A percentile compares a stretch with the other conserved stretches of the same genome.
phyloP scores from a whole-genome alignment of 2,113 vertebrate species.

The Enhydra lutris region DNA sequence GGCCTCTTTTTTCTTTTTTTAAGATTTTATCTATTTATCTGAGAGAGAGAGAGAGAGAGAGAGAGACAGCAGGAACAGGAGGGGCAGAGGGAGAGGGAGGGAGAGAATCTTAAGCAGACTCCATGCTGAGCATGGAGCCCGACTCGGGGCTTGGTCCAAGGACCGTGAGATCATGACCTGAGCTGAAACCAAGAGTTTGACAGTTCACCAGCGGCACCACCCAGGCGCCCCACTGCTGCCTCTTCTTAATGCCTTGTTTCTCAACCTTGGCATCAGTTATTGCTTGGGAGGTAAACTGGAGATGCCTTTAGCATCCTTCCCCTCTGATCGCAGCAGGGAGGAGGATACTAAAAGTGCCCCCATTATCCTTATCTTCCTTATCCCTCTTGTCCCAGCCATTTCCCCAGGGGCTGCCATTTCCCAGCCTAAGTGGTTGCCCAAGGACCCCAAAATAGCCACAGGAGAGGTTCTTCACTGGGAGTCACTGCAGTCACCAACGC shows the following conservation, averaged over 20 bases:
- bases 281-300: neutral
- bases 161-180: neutral
- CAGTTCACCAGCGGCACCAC: neutral
- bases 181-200: neutral
- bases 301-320: neutral
- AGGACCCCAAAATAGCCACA: constrained; percentile 6
- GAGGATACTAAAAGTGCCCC: neutral
- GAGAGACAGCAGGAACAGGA: neutral
- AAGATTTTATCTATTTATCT: neutral
- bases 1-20: neutral
- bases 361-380: neutral
- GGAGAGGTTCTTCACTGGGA: neutral
- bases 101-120: neutral
- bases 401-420: neutral
- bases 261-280: neutral
- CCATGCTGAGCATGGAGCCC: neutral
- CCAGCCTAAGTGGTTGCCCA: neutral
- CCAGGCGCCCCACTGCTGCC: neutral
- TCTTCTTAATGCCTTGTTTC: neutral
- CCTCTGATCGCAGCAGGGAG: neutral
- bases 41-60: neutral
- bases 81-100: neutral
- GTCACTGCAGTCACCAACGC: neutral
- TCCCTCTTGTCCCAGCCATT: neutral
- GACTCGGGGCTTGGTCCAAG: neutral